These are phyloP conservation scores for Seira sanloemensis DNA, from an alignment of 2,888 invertebrate species.

Conservation along the genomic window DNA sequence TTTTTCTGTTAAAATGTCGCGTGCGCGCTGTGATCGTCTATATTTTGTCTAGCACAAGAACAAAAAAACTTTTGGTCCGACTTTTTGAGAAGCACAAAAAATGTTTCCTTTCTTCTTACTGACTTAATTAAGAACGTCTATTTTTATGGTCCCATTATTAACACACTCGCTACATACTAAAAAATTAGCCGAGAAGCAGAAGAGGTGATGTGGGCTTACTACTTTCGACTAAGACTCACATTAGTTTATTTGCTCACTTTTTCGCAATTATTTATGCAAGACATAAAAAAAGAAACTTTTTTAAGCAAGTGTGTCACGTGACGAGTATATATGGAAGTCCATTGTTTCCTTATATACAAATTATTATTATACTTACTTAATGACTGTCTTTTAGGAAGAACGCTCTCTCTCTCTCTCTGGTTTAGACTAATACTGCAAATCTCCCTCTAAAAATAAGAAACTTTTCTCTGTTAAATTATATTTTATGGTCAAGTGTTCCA, in stretches of 20 bases:
- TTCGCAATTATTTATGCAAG: slow-evolving; percentile 53
- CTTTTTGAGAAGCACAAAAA: background rate
- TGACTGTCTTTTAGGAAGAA: slow-evolving; percentile 4
- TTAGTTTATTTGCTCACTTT: slow-evolving; percentile 57
- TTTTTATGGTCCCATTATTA: slow-evolving; percentile 15
- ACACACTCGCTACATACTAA: background rate
- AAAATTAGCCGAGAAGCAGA: background rate
- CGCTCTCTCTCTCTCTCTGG: too few relatives aligned
- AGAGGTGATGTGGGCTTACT: slow-evolving; percentile 38
- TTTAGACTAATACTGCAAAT: background rate
- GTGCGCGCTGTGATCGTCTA: background rate
- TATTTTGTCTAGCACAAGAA: slow-evolving; percentile 6
- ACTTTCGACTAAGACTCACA: slow-evolving; percentile 41
- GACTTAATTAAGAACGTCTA: background rate
- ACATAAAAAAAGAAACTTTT: slow-evolving; percentile 10
- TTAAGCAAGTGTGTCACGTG: background rate
- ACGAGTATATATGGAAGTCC: too few relatives aligned
- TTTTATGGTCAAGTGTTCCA: background rate
- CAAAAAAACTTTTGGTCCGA: background rate
- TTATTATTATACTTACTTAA: background rate
- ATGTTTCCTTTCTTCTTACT: background rate
- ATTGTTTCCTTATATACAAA: background rate
- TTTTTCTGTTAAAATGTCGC: too few relatives aligned
- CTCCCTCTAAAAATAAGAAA: background rate
- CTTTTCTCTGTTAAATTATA: background rate